phyloP scores from a whole-genome alignment of 2,113 vertebrate genomes.

The Phalacrocorax aristotelis region DNA sequence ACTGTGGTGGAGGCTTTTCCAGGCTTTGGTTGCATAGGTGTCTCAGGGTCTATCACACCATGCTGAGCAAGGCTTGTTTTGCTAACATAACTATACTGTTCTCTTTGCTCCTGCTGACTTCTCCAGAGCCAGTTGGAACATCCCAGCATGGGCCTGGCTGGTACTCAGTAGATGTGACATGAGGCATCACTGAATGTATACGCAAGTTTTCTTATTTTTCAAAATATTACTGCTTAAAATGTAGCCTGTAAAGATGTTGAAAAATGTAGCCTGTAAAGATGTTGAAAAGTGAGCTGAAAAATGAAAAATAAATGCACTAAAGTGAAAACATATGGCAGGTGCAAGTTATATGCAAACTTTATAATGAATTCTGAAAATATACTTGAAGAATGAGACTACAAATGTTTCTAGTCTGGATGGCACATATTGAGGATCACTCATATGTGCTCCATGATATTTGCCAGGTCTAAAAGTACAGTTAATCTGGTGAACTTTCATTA shows the following conservation, averaged over 20 bases:
- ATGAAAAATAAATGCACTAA: not conserved
- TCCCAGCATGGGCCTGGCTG: fast-evolving
- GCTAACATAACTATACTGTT: not conserved
- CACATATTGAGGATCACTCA: not conserved
- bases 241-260: not conserved
- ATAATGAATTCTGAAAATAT: not conserved
- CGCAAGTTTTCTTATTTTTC: not conserved
- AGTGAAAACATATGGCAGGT: constrained; percentile 37
- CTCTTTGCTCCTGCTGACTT: not conserved
- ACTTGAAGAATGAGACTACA: not conserved
- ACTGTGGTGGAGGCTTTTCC: not conserved
- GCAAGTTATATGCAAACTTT: not conserved
- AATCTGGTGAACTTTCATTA: not conserved
- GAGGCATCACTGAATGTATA: fast-evolving
- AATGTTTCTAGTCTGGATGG: not conserved
- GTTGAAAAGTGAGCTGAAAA: not conserved
- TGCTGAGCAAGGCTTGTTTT: not conserved
- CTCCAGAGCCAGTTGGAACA: not conserved
- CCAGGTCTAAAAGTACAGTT: not conserved
- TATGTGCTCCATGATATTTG: not conserved
- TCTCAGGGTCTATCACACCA: not conserved
- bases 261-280: not conserved
- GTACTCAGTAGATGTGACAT: not conserved
- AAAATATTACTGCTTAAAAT: not conserved
- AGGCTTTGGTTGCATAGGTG: not conserved